Evolutionary conservation across 2,888 invertebrate genomes (phyloP).

Genomic region (Polyploca ridens): DNA sequence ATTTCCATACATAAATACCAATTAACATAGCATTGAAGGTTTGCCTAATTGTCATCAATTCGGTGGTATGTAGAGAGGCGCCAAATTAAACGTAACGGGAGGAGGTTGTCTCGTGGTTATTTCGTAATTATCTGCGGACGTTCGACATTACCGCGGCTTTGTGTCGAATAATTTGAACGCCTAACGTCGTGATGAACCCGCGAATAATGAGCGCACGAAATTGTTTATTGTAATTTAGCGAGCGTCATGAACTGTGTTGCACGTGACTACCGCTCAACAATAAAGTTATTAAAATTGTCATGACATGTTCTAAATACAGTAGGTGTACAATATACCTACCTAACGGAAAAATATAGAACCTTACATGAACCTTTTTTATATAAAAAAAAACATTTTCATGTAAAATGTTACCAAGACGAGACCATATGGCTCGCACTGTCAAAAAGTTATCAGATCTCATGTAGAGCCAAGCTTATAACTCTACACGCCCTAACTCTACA

Average conservation of each 20-base stretch:
- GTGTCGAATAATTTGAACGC: constrained; percentile 75
- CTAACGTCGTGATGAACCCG: constrained; percentile 73
- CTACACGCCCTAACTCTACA: too few species aligned
- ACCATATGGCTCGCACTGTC: too few species aligned
- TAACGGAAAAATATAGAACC: neutral
- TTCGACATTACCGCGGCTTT: constrained; percentile 76
- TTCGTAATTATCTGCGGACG: constrained; percentile 78
- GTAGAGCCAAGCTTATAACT: too few species aligned
- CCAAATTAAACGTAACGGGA: constrained; percentile 74
- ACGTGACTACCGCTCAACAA: constrained; percentile 72
- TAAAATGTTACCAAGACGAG: too few species aligned
- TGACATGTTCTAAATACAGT: neutral
- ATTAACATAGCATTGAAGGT: constrained; percentile 37
- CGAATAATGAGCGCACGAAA: constrained; percentile 76
- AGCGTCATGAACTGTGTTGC: constrained; percentile 67
- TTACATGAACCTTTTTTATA: too few species aligned
- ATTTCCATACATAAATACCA: constrained; percentile 19
- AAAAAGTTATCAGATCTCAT: too few species aligned
- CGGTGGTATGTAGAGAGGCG: constrained; percentile 65
- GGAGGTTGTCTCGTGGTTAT: constrained; percentile 75
- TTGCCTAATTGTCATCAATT: constrained; percentile 55
- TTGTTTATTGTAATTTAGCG: constrained; percentile 81
- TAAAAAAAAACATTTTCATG: too few species aligned
- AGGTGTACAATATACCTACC: neutral
- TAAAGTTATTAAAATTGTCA: constrained; percentile 67